Conservation (phyloP, 2,797 vertebrate genomes). For the Cossypha niveicapilla region DNA sequence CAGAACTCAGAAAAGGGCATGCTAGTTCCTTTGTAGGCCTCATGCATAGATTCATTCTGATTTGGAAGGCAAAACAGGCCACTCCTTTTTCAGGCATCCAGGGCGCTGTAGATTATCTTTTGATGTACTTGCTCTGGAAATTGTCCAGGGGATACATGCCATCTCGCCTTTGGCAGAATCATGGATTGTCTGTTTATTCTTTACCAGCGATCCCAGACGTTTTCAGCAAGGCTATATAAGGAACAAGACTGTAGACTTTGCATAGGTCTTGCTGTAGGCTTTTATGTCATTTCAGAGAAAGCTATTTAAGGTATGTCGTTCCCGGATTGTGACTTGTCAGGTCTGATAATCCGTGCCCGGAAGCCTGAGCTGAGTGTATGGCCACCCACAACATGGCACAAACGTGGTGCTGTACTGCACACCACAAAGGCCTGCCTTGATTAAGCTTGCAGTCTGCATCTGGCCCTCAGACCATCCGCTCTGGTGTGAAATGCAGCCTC, state of each 20-base stretch:
- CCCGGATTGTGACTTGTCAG: background rate
- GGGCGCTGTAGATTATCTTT: background rate
- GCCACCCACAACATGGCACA: background rate
- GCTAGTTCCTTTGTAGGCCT: background rate
- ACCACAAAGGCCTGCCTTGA: background rate
- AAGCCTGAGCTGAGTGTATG: background rate
- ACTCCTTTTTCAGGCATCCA: background rate
- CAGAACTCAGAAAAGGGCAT: background rate
- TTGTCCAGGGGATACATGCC: background rate
- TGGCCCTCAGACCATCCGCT: background rate
- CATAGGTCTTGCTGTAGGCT: background rate
- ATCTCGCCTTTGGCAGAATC: background rate
- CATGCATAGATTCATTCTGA: background rate
- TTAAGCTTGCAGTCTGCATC: background rate
- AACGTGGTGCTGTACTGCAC: background rate
- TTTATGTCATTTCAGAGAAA: background rate
- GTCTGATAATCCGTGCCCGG: background rate
- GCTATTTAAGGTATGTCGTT: background rate
- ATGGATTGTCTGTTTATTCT: background rate
- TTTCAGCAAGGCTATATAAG: background rate
- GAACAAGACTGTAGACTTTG: background rate
- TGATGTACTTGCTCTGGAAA: background rate
- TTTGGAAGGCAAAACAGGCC: constrained; percentile 20
- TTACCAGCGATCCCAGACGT: background rate
- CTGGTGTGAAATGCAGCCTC: background rate